Evolutionary conservation across 2,888 invertebrate species (phyloP), one percentile per base, ranked within the genome.

Genomic region (Agriopis aurantiaria): DNA sequence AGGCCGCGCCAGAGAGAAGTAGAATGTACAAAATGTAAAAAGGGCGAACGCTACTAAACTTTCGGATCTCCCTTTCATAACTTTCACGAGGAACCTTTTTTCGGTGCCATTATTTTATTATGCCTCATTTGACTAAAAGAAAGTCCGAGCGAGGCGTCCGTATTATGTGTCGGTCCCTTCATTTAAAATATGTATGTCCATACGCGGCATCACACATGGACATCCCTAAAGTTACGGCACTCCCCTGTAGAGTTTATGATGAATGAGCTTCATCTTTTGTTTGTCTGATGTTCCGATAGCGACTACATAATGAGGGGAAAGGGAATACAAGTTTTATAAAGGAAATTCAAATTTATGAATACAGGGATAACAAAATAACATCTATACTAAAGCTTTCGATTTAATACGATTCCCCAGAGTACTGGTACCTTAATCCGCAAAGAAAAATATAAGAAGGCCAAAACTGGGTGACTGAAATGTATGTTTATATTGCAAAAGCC

Each of bases 61-160:
- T 93, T 91, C 82, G 87, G 87, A 90, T 86, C 85, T 86, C 88
- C 90, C 88, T 90, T 89, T 89, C 88, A 87, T 88, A 93, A 92
- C 91, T 92, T 93, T 92, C 88, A 82, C 84, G 88, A 87, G 87
- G 80, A 88, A 86, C 90, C 89, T 90, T 92, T 92, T 92, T 90
- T 88, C 87, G 66, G 80, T 87, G 77, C 88, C 89, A 91, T 93
- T 92, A 91, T 93, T 92, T 91, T 89, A 92, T 91, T 91, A 90
- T 85, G 88, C 86, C 90, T 91, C 91, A 91, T 92, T 92, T 91
- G 91, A 91, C 90, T 91, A 89, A 92, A 91, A 90, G 91, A 92
- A 91, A 91, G 90, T 91, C 88, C 88, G 87, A 81, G 82, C 80
- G 85, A 85, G 83, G 85, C 85, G 83, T 87, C 86, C 85, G 83